Evolutionary conservation across 2,113 vertebrate genomes (phyloP).

Genomic region (Microcebus lehilahytsara): DNA sequence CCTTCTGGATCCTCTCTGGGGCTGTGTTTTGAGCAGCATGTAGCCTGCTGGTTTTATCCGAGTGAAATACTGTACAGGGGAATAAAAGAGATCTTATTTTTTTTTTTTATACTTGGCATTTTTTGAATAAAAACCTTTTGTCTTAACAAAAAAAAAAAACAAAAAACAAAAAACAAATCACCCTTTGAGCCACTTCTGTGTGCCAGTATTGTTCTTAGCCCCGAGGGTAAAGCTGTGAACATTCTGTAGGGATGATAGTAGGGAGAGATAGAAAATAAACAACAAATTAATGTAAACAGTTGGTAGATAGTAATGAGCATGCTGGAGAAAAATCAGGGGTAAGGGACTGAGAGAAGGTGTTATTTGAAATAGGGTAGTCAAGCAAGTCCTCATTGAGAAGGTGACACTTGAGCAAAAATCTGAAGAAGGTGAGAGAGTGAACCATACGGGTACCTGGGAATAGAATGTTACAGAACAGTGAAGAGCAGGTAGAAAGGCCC

Average conservation of each 20-base stretch:
- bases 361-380: not conserved
- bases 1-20: conserved; percentile 75
- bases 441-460: not conserved
- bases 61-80: conserved; percentile 88
- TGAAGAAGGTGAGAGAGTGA: not conserved
- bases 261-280: not conserved
- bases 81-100: conserved; percentile 87
- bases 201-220: not conserved
- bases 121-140: conserved; percentile 71
- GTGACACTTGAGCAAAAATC: not conserved
- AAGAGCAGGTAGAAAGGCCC: not conserved
- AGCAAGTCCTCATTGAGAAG: not conserved
- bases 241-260: not conserved
- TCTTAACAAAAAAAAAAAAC: conserved; percentile 39
- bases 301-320: not conserved
- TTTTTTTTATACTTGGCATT: conserved; percentile 85
- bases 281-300: not conserved
- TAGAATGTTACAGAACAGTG: not conserved
- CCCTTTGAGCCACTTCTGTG: not conserved
- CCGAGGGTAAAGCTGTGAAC: not conserved
- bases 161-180: not conserved
- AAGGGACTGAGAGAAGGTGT: not conserved
- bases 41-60: conserved; percentile 81
- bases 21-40: conserved; percentile 79
- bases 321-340: not conserved